Base-by-base conservation (phyloP, 2,113 vertebrate genomes). In the Corythornis vintsioides region DNA sequence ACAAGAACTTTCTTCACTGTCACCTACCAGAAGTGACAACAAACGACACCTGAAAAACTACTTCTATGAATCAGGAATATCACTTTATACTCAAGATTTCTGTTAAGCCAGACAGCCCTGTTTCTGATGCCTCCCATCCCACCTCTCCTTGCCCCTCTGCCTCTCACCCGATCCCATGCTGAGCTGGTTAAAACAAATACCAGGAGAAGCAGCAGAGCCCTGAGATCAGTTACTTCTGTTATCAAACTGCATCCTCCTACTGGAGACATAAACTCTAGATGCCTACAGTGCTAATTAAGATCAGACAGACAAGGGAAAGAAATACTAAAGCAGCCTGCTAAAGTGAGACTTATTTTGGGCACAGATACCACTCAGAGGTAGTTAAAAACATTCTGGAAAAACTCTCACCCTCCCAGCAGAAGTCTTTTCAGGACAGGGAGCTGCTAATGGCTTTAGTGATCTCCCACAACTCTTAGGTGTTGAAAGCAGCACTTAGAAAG, bases 171-270 rank as follows among this genome's bases (percentile, higher is more conserved):
- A 72, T 53, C 86, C n/a, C 59, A 21, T 0, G 11, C 40, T 20
- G 67, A 91, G 66, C 55, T 84, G 74, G 14, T 70, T 89, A 66
- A 80, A 90, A 76, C 67, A 61, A 89, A 25, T 12, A 84, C 22
- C 57, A 83, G 84, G 43, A 86, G 83, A 50, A 86, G 57, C 88
- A 90, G 60, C 71, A 83, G 52, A 88, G 75, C 85, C 60, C 42
- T 85, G 10, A 31, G 35, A 85, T 78, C 70, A 72, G 45, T 61
- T 42, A 67, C 35, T 90, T 47, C 45, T 65, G 48, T 47, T 83
- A 83, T 60, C 90, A 93, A 89, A 93, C 93, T 84, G 91, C 96
- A 89, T 93, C 82, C 92, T 89, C 89, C 79, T 77, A 76, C 79
- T 82, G 10, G 13, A 93, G 73, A 63, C 72, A 56, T 63, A 59